A percentile compares a stretch with the other conserved stretches of the same genome.
Conservation (phyloP, 2,113 vertebrate genomes). For the Ariopsis seemanni region DNA sequence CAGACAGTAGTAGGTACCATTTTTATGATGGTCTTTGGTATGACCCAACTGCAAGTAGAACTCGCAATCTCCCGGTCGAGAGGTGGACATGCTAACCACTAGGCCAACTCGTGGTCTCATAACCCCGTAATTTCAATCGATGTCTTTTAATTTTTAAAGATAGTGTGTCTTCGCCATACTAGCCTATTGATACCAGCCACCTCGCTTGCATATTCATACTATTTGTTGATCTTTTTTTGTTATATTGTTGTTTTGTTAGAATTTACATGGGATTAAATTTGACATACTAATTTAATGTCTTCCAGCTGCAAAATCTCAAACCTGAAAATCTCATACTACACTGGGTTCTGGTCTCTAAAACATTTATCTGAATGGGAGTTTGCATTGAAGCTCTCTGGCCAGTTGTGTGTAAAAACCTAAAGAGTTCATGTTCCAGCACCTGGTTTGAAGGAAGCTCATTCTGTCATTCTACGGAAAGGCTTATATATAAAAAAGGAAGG, state of each 20-base stretch:
- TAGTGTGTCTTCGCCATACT: neutral
- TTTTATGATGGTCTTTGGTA: too few species aligned
- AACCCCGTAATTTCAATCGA: too few species aligned
- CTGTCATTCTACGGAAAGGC: conserved; percentile 31
- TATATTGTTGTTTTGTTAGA: neutral
- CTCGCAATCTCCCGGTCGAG: too few species aligned
- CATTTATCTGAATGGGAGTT: neutral
- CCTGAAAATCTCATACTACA: neutral
- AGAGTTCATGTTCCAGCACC: conserved; percentile 16
- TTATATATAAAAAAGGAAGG: conserved; percentile 35
- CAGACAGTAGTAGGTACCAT: too few species aligned
- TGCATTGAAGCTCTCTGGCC: neutral
- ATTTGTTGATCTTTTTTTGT: neutral
- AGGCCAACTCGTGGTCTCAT: too few species aligned
- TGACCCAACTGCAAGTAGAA: too few species aligned
- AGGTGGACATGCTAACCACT: too few species aligned
- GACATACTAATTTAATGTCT: neutral
- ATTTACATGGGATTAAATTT: neutral
- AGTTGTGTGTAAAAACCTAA: neutral
- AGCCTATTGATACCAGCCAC: neutral
- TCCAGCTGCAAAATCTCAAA: neutral
- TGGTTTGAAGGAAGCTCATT: conserved; percentile 43
- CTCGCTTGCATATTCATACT: neutral
- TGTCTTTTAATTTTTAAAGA: neutral
- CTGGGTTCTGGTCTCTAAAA: neutral